Conservation (phyloP, 2,113 vertebrate genomes). For the Sakesphorus luctuosus region DNA sequence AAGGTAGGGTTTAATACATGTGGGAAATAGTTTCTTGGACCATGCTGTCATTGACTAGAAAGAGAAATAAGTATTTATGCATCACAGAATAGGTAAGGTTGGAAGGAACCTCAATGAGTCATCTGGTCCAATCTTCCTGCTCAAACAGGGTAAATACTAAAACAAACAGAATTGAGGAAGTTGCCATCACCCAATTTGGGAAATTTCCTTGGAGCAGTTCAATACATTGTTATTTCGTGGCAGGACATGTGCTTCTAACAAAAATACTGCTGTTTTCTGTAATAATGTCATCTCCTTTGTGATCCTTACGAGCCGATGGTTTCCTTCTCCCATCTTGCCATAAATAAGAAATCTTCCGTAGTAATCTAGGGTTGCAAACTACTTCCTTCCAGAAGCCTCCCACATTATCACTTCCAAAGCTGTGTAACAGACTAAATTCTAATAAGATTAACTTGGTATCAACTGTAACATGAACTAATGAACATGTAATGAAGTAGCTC, state of each 20-base stretch:
- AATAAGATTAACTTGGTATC: constrained; percentile 42
- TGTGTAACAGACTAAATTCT: constrained; percentile 12
- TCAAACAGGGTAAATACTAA: not conserved
- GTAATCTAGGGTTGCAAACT: not conserved
- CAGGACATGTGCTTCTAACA: not conserved
- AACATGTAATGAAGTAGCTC: constrained; percentile 43
- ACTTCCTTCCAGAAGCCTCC: not conserved
- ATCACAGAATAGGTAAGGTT: not conserved
- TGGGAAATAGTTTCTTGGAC: not conserved
- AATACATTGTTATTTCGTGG: not conserved
- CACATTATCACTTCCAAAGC: constrained; percentile 26
- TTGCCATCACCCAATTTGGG: not conserved
- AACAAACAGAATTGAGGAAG: not conserved
- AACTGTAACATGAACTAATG: constrained; percentile 69
- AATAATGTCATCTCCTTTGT: not conserved
- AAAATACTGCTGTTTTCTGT: not conserved
- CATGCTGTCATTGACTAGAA: not conserved
- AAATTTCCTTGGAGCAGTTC: not conserved
- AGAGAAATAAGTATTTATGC: not conserved
- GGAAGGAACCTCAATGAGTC: not conserved
- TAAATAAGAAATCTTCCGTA: not conserved
- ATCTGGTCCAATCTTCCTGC: not conserved
- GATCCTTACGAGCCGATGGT: no score
- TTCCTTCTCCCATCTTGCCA: not conserved
- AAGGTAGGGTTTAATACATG: not conserved